Conservation (phyloP, 2,888 invertebrate species). For the Oscheius onirici region DNA sequence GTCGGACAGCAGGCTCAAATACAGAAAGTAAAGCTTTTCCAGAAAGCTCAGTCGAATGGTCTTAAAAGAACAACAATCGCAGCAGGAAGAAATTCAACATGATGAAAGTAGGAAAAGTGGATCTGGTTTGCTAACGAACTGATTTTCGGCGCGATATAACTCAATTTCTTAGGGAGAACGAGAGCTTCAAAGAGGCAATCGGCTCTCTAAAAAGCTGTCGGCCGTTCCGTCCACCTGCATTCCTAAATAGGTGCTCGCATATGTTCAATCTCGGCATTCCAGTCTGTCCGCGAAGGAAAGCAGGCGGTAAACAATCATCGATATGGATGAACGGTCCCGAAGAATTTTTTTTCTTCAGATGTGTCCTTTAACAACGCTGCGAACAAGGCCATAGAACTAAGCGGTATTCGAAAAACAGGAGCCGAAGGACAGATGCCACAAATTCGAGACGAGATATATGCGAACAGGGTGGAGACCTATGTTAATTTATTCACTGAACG, state of each 20-base stretch:
- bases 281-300: slow-evolving; percentile 1
- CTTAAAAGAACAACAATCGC: not conserved
- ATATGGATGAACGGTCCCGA: slow-evolving; percentile 6
- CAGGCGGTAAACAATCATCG: not conserved
- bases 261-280: not conserved
- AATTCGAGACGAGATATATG: not conserved
- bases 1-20: slow-evolving; percentile 1
- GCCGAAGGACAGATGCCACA: not conserved
- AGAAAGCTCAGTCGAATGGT: not conserved
- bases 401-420: slow-evolving; percentile 4
- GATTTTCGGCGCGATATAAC: slow-evolving; percentile 29
- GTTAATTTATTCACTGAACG: slow-evolving; percentile 32
- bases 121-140: slow-evolving; percentile 31
- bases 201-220: slow-evolving; percentile 12
- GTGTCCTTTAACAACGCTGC: slow-evolving; percentile 2
- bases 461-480: slow-evolving; percentile 11
- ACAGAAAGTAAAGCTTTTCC: not conserved
- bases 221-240: slow-evolving; percentile 23
- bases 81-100: not conserved
- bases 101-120: slow-evolving; percentile 16
- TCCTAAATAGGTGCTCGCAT: slow-evolving; percentile 14
- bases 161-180: slow-evolving; percentile 21
- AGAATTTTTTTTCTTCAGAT: slow-evolving; percentile 9
- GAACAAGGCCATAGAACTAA: slow-evolving; percentile 7
- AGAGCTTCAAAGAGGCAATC: slow-evolving; percentile 24